Percentiles rank a stretch among this genome's conserved stretches.
Evolutionary conservation across 2,113 vertebrate species (phyloP).

Genomic region (Thryonomys swinderianus): DNA sequence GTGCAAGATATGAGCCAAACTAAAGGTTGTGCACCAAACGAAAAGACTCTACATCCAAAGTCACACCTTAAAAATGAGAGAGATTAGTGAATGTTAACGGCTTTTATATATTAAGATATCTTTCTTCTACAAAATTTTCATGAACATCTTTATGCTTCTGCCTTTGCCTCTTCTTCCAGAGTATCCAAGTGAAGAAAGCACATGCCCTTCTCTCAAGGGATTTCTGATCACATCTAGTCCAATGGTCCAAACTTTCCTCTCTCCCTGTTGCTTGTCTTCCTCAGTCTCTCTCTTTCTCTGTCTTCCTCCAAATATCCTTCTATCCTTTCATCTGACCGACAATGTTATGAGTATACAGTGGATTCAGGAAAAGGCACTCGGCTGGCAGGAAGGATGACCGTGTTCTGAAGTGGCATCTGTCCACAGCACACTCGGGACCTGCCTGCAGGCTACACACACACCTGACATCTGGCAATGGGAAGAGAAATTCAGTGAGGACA

Average conservation of each 20-base stretch:
- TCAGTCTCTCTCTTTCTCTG: not conserved
- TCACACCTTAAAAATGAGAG: not conserved
- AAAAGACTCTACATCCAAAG: not conserved
- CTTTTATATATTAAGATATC: not conserved
- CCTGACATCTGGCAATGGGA: conserved; percentile 15
- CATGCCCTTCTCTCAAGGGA: not conserved
- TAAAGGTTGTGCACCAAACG: not conserved
- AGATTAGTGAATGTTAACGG: not conserved
- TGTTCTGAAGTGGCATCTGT: conserved; percentile 43
- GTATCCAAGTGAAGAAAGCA: not conserved
- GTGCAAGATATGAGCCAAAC: not conserved
- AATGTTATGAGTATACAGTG: not conserved
- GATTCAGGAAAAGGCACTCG: not conserved
- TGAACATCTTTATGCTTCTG: not conserved
- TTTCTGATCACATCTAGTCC: not conserved
- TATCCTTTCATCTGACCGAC: conserved; percentile 27
- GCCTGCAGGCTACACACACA: not conserved
- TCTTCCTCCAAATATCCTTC: not conserved
- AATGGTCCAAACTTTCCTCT: not conserved
- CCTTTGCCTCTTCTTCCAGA: not conserved
- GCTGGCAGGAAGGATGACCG: not conserved
- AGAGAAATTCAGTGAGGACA: not conserved
- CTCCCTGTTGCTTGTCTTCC: not conserved
- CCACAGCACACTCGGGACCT: not conserved
- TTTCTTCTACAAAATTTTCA: not conserved